phyloP scores from a whole-genome alignment of 2,113 vertebrate genomes.

The Nibea albiflora region DNA sequence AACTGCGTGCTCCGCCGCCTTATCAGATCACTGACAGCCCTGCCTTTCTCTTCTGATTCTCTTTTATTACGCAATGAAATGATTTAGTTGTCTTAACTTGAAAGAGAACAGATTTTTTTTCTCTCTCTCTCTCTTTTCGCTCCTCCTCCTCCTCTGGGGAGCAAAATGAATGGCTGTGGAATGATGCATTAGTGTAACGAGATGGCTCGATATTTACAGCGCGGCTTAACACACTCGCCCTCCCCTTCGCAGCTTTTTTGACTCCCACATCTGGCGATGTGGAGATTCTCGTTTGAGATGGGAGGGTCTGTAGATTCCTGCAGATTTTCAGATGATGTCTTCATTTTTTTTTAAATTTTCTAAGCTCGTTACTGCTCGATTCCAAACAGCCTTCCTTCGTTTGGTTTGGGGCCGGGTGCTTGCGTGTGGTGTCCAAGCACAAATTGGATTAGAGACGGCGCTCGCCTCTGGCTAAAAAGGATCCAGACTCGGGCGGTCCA shows the following conservation, averaged over 20 bases:
- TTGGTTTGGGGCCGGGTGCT: neutral
- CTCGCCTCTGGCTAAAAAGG: conserved; percentile 20
- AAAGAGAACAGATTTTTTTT: conserved; percentile 57
- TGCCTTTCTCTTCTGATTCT: conserved; percentile 35
- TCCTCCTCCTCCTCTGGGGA: conserved; percentile 8
- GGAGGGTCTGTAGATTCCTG: neutral
- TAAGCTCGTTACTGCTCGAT: conserved; percentile 16
- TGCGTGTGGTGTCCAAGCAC: neutral
- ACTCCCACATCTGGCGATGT: conserved; percentile 45
- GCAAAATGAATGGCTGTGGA: conserved; percentile 39
- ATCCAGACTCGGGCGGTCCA: conserved; percentile 6
- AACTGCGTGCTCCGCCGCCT: conserved; percentile 48
- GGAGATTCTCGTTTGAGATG: conserved; percentile 39
- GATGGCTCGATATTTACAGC: conserved; percentile 53
- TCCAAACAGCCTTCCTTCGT: conserved; percentile 15
- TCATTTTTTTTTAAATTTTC: neutral
- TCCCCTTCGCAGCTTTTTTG: conserved; percentile 24
- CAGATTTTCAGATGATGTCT: conserved; percentile 31
- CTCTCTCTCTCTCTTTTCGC: neutral
- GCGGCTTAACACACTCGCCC: conserved; percentile 39
- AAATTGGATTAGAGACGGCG: conserved; percentile 30
- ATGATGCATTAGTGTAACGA: conserved; percentile 63
- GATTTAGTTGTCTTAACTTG: conserved; percentile 73
- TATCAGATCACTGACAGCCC: conserved; percentile 65
- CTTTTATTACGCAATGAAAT: conserved; percentile 67